These are phyloP conservation scores for Sceloporus undulatus DNA, from an alignment of 2,113 vertebrate species.

Conservation along the genomic window DNA sequence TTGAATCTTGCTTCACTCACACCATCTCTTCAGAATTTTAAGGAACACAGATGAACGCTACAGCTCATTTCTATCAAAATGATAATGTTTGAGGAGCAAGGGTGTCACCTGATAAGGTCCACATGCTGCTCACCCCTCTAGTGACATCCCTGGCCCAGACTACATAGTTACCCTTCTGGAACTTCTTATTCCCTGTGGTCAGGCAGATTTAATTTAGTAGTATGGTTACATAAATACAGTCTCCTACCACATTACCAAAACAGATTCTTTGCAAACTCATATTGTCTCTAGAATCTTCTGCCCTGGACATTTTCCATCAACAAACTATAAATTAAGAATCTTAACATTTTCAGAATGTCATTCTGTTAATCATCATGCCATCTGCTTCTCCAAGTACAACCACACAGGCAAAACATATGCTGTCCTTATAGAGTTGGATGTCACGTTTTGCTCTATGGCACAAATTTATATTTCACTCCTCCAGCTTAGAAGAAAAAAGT, in stretches of 20 bases:
- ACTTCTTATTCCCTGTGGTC: not conserved
- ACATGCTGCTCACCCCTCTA: too few relatives aligned
- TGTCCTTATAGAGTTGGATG: not conserved
- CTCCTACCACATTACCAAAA: not conserved
- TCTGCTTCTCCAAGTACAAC: not conserved
- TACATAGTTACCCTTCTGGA: not conserved
- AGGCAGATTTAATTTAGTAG: not conserved
- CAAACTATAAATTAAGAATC: not conserved
- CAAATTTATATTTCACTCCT: not conserved
- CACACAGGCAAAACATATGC: not conserved
- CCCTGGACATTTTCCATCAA: not conserved
- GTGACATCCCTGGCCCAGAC: too few relatives aligned
- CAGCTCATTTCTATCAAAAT: too few relatives aligned
- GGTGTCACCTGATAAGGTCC: too few relatives aligned
- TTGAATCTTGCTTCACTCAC: too few relatives aligned
- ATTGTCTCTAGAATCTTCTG: not conserved
- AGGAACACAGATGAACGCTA: too few relatives aligned
- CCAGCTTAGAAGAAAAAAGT: not conserved
- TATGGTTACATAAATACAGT: not conserved
- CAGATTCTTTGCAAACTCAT: slow-evolving; percentile 3
- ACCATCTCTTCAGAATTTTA: too few relatives aligned
- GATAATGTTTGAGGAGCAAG: too few relatives aligned
- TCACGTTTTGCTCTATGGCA: not conserved
- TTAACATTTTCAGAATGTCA: slow-evolving; percentile 31
- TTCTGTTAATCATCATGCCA: slow-evolving; percentile 1